Evolutionary conservation across 2,888 invertebrate species (phyloP).

Genomic region (Theretra japonica): DNA sequence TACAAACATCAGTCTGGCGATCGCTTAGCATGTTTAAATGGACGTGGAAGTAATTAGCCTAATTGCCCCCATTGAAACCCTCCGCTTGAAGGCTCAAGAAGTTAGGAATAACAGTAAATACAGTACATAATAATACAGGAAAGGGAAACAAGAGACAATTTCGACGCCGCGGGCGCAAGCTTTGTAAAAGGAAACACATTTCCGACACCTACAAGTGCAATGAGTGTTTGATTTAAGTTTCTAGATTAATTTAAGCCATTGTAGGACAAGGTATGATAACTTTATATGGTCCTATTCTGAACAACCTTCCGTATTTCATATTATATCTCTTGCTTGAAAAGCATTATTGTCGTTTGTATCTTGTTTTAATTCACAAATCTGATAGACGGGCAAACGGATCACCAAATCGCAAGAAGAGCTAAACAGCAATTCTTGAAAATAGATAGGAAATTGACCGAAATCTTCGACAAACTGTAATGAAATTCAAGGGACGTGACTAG

Average conservation of each 20-base stretch:
- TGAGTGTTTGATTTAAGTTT: not conserved
- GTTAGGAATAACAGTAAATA: conserved; percentile 18
- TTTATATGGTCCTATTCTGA: not conserved
- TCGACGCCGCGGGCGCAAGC: conserved; percentile 4
- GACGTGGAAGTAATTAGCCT: conserved; percentile 16
- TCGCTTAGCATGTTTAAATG: conserved; percentile 9
- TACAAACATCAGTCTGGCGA: not conserved
- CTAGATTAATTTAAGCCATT: not conserved
- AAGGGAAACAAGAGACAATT: conserved; percentile 19
- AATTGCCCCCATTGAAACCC: conserved; percentile 22
- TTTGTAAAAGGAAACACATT: not conserved
- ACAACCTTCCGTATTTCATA: too few relatives aligned
- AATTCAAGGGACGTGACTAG: too few relatives aligned
- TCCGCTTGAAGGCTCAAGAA: not conserved
- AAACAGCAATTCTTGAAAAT: too few relatives aligned
- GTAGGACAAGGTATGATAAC: not conserved
- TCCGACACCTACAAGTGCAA: not conserved
- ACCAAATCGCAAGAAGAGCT: too few relatives aligned
- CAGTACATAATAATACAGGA: conserved; percentile 13
- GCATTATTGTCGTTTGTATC: too few relatives aligned
- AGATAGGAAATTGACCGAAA: too few relatives aligned
- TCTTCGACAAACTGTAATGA: too few relatives aligned
- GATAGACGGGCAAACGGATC: too few relatives aligned
- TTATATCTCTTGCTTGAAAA: too few relatives aligned
- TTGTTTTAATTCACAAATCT: too few relatives aligned